Conservation (phyloP, 2,797 vertebrate species). For the Sciurus vulgaris region DNA sequence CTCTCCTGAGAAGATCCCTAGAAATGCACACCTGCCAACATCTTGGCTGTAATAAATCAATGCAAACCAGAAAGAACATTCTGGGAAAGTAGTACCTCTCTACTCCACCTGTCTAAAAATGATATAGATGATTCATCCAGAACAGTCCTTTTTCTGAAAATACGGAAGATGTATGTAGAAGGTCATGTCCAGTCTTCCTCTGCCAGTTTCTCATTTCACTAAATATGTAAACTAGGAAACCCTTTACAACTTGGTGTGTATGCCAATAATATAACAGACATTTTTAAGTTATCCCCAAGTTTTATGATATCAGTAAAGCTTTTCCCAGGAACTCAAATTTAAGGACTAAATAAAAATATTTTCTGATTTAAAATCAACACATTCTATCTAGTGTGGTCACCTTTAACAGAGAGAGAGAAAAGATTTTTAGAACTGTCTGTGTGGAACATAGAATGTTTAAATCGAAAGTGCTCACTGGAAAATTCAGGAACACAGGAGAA, state of each 20-base stretch:
- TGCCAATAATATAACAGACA: neutral
- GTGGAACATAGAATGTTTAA: neutral
- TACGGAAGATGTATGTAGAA: neutral
- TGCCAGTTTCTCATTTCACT: neutral
- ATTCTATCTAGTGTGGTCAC: neutral
- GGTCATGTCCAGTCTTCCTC: neutral
- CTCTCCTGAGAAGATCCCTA: neutral
- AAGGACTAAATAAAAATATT: neutral
- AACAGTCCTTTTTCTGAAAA: neutral
- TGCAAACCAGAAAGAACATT: neutral
- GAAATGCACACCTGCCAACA: neutral
- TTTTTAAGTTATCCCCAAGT: neutral
- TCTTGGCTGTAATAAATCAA: neutral
- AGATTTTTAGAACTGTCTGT: neutral
- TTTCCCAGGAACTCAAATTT: slow-evolving; percentile 3
- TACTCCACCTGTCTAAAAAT: neutral
- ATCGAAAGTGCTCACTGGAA: neutral
- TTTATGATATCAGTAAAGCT: neutral
- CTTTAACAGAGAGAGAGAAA: neutral
- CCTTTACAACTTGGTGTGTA: neutral
- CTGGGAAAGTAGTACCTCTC: neutral
- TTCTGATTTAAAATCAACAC: slow-evolving; percentile 16
- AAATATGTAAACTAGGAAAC: neutral
- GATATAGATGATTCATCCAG: neutral
- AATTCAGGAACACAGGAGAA: neutral